Evolutionary conservation across 2,888 invertebrate genomes (phyloP).

Genomic region (Vanessa cardui): DNA sequence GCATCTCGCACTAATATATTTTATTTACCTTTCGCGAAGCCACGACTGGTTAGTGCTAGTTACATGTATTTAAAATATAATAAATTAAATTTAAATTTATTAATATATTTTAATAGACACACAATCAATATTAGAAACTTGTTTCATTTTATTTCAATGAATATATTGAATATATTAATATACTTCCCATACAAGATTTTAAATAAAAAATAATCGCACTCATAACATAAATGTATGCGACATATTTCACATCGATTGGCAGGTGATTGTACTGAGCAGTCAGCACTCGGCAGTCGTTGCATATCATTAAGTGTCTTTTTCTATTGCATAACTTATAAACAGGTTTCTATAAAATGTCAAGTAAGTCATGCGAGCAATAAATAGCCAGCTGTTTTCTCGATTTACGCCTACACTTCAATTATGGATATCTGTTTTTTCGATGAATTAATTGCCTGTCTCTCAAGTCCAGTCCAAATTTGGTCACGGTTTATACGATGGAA

Average conservation of each 20-base stretch:
- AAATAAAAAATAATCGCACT: slow-evolving; percentile 4
- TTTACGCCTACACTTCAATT: slow-evolving; percentile 59
- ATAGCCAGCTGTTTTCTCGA: slow-evolving; percentile 64
- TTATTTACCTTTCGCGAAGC: too few species aligned
- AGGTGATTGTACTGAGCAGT: slow-evolving; percentile 69
- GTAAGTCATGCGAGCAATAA: slow-evolving; percentile 59
- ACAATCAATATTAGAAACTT: too few species aligned
- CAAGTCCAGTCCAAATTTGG: slow-evolving; percentile 54
- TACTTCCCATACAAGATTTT: too few species aligned
- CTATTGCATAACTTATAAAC: slow-evolving; percentile 76
- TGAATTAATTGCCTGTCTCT: slow-evolving; percentile 57
- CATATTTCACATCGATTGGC: slow-evolving; percentile 58
- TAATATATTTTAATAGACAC: too few species aligned
- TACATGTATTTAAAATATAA: too few species aligned
- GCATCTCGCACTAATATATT: too few species aligned
- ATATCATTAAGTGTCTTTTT: slow-evolving; percentile 63
- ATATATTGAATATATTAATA: too few species aligned
- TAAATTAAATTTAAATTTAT: too few species aligned
- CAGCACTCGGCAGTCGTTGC: slow-evolving; percentile 54
- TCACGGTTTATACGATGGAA: slow-evolving; percentile 47
- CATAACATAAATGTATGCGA: slow-evolving; percentile 2
- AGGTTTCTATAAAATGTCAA: slow-evolving; percentile 71
- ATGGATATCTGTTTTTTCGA: slow-evolving; percentile 57
- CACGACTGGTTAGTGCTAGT: too few species aligned
- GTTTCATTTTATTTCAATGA: too few species aligned